Evolutionary conservation across 2,888 invertebrate species (phyloP).

Genomic region (Cerastis rubricosa): DNA sequence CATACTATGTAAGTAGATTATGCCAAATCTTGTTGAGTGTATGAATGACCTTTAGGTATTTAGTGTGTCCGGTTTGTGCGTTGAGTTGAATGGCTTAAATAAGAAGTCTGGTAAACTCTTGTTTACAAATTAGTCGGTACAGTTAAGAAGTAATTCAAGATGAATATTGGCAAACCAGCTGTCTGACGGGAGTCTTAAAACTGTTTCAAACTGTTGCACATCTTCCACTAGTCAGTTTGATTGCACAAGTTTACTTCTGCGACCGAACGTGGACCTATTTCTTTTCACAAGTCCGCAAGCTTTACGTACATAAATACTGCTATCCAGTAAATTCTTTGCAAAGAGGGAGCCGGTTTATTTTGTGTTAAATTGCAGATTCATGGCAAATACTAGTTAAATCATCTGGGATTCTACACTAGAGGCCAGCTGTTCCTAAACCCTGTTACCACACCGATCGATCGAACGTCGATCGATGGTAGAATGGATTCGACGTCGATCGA

Average conservation of each 20-base stretch:
- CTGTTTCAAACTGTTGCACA: neutral
- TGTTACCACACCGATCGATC: too few species aligned
- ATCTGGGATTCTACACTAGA: neutral
- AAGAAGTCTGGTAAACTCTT: neutral
- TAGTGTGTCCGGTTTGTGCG: conserved; percentile 35
- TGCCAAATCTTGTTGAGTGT: conserved; percentile 42
- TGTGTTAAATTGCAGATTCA: neutral
- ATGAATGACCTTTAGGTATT: conserved; percentile 35
- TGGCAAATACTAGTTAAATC: neutral
- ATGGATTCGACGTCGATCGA: too few species aligned
- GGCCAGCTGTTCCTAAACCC: neutral
- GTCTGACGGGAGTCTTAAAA: neutral
- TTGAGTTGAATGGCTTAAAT: conserved; percentile 34
- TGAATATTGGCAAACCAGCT: conserved; percentile 1
- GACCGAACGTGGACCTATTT: neutral
- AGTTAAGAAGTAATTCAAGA: neutral
- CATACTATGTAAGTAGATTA: conserved; percentile 62
- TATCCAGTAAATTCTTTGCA: neutral
- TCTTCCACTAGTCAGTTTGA: conserved; percentile 5
- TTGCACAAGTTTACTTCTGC: conserved; percentile 5
- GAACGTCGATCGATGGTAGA: too few species aligned
- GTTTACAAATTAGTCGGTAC: neutral
- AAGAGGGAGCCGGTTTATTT: neutral
- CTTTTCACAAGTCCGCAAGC: neutral
- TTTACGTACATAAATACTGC: neutral